Conservation (phyloP, 2,797 vertebrate genomes). For the Xenentodon cancila region DNA sequence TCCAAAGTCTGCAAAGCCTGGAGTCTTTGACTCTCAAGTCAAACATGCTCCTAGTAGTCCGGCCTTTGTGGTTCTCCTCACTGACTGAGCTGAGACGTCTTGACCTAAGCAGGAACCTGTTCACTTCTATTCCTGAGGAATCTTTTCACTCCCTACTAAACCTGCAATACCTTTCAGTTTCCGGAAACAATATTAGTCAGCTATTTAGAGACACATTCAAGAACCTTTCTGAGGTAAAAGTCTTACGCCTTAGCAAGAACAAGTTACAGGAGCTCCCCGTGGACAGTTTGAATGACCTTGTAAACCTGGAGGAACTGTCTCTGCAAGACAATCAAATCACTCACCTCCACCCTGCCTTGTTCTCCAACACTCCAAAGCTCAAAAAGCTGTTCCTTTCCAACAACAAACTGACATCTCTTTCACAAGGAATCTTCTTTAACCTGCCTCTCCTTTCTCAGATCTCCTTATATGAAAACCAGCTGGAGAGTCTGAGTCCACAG, state of each 20-base stretch:
- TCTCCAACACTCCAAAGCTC: slow-evolving; percentile 84
- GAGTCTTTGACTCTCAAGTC: slow-evolving; percentile 81
- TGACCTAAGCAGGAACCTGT: slow-evolving; percentile 71
- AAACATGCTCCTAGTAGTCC: slow-evolving; percentile 84
- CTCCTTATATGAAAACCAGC: slow-evolving; percentile 87
- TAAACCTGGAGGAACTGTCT: slow-evolving; percentile 84
- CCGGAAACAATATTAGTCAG: slow-evolving; percentile 83
- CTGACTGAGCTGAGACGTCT: slow-evolving; percentile 50
- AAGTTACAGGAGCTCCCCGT: slow-evolving; percentile 79
- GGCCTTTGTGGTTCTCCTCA: slow-evolving; percentile 64
- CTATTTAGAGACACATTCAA: slow-evolving; percentile 81
- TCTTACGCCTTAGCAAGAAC: slow-evolving; percentile 88
- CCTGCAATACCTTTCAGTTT: slow-evolving; percentile 83
- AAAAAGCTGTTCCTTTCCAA: slow-evolving; percentile 89
- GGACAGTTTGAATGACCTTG: slow-evolving; percentile 83
- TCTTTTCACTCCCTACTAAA: slow-evolving; percentile 80
- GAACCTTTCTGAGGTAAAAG: slow-evolving; percentile 81
- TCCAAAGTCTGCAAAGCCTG: slow-evolving; percentile 83
- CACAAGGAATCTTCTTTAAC: slow-evolving; percentile 85
- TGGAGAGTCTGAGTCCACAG: slow-evolving; percentile 80
- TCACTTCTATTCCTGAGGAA: slow-evolving; percentile 62
- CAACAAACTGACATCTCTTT: slow-evolving; percentile 85
- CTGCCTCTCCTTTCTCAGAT: slow-evolving; percentile 83
- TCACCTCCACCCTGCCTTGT: slow-evolving; percentile 80
- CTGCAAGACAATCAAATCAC: slow-evolving; percentile 89